A percentile compares a stretch with the other conserved stretches of the same genome.
Conservation (phyloP, 2,888 invertebrate genomes). For the Ennomos quercinarius region DNA sequence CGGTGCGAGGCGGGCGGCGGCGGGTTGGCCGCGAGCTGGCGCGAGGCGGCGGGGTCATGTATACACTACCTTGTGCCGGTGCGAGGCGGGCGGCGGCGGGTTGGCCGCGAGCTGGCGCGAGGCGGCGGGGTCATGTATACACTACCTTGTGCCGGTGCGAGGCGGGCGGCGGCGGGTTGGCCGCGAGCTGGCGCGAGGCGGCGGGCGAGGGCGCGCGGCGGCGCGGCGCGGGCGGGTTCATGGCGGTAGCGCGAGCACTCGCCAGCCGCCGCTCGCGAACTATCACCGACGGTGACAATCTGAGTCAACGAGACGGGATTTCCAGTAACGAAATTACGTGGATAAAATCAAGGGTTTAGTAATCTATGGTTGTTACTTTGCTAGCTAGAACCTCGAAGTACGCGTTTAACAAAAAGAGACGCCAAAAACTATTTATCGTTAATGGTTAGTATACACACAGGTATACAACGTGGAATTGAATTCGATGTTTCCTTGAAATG, state of each 20-base stretch:
- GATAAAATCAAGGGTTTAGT: too few relatives aligned
- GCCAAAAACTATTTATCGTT: too few relatives aligned
- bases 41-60: not conserved
- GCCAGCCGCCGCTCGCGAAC: conserved; percentile 87
- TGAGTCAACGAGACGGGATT: conserved; percentile 35
- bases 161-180: conserved; percentile 85
- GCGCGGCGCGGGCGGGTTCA: conserved; percentile 91
- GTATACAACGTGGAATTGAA: too few relatives aligned
- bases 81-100: conserved; percentile 6
- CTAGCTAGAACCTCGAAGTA: too few relatives aligned
- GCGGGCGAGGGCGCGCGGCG: conserved; percentile 78
- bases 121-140: conserved; percentile 68
- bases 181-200: conserved; percentile 81
- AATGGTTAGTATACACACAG: too few relatives aligned
- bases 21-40: too few relatives aligned
- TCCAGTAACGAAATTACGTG: not conserved
- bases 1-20: too few relatives aligned
- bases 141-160: conserved; percentile 76
- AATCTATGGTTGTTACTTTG: too few relatives aligned
- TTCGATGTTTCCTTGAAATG: too few relatives aligned
- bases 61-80: conserved; percentile 8
- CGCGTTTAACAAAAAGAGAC: too few relatives aligned
- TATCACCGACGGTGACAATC: conserved; percentile 87
- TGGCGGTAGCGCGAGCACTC: conserved; percentile 88
- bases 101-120: conserved; percentile 69